Percentiles rank a stretch among this genome's conserved stretches.
Conservation (phyloP, 2,888 invertebrate species). For the Troides aeacus region DNA sequence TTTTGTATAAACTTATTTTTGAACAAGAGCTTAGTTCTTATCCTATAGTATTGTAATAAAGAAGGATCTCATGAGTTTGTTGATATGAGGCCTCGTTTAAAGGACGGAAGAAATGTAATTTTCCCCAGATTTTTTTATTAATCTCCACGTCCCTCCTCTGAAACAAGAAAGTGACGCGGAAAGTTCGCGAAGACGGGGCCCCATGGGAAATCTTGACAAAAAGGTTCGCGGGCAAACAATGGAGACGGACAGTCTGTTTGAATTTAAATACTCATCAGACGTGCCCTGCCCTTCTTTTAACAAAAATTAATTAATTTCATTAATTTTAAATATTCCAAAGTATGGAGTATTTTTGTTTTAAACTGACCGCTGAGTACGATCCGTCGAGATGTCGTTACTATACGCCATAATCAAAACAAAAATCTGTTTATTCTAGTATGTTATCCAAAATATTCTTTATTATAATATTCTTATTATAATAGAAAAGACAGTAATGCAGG, state of each 20-base stretch:
- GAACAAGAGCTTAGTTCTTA: slow-evolving; percentile 8
- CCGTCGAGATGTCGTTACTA: not conserved
- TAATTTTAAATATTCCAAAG: not conserved
- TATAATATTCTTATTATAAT: too few relatives aligned
- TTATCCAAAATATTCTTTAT: not conserved
- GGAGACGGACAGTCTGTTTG: slow-evolving; percentile 50
- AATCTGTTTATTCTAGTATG: not conserved
- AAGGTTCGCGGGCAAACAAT: slow-evolving; percentile 69
- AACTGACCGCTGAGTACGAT: not conserved
- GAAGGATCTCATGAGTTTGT: slow-evolving; percentile 6
- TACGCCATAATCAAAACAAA: not conserved
- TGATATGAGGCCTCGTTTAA: slow-evolving; percentile 13
- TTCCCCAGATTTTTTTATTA: slow-evolving; percentile 38
- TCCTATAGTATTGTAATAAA: slow-evolving; percentile 13
- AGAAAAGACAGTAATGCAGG: too few relatives aligned
- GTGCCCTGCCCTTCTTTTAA: slow-evolving; percentile 2
- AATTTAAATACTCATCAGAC: slow-evolving; percentile 39
- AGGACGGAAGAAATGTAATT: slow-evolving; percentile 36
- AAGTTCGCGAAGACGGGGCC: slow-evolving; percentile 46
- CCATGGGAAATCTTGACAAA: slow-evolving; percentile 72
- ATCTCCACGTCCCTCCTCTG: slow-evolving; percentile 60
- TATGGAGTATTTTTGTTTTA: not conserved
- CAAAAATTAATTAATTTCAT: not conserved
- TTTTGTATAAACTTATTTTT: not conserved
- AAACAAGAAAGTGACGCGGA: slow-evolving; percentile 62